phyloP scores from a whole-genome alignment of 2,888 invertebrate species.

The Ditylenchus weischeri region DNA sequence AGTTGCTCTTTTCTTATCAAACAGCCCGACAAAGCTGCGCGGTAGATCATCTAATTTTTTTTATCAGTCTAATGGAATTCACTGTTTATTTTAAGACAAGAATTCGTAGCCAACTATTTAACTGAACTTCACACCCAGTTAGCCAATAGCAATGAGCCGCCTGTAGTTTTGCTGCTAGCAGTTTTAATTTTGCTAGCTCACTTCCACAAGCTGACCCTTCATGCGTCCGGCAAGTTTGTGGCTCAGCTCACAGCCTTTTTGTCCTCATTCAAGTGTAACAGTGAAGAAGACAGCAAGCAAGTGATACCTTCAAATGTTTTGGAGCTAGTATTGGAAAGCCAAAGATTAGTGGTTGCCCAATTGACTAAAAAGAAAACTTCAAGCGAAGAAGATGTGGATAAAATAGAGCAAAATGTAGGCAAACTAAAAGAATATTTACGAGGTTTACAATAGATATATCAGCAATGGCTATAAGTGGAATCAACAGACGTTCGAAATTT shows the following conservation, averaged over 20 bases:
- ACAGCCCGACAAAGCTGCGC: constrained; percentile 41
- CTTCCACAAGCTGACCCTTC: constrained; percentile 23
- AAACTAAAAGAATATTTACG: too few relatives aligned
- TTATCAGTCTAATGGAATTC: neutral
- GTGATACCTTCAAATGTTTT: constrained; percentile 12
- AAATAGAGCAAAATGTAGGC: too few relatives aligned
- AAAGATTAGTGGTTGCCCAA: constrained; percentile 30
- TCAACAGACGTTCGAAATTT: too few relatives aligned
- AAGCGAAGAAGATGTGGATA: neutral
- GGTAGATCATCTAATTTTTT: constrained; percentile 28
- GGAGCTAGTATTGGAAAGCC: constrained; percentile 25
- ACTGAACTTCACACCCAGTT: constrained; percentile 25
- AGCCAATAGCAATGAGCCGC: constrained; percentile 20
- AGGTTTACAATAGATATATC: too few relatives aligned
- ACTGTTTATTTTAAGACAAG: neutral
- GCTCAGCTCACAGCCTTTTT: constrained; percentile 15
- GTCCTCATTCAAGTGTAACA: neutral
- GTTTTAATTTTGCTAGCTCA: constrained; percentile 23
- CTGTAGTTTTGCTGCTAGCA: constrained; percentile 25
- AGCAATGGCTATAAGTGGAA: too few relatives aligned
- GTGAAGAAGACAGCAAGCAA: neutral
- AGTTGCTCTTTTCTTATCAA: constrained; percentile 24
- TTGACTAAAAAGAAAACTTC: constrained; percentile 1
- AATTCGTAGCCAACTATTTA: constrained; percentile 9
- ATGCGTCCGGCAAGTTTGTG: constrained; percentile 71